These are phyloP conservation scores for Pygocentrus nattereri DNA, from an alignment of 2,797 vertebrate species.

Conservation along the genomic window DNA sequence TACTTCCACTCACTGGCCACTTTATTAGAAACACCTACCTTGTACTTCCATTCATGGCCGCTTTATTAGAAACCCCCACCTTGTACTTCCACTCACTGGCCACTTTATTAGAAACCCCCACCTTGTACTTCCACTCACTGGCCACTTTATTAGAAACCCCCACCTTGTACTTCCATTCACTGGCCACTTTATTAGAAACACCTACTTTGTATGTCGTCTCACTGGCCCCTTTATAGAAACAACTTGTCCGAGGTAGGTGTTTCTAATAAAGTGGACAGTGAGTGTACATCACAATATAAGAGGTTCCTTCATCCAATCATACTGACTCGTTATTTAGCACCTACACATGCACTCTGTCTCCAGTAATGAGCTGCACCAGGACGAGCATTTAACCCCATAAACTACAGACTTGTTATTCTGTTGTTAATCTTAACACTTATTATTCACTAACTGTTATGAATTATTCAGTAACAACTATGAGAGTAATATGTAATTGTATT, in stretches of 20 bases:
- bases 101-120: not conserved
- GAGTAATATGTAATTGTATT: constrained; percentile 1
- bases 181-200: too few species aligned
- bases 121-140: too few species aligned
- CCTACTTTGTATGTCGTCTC: too few species aligned
- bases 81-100: too few species aligned
- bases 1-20: too few species aligned
- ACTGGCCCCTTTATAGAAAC: too few species aligned
- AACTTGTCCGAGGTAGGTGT: not conserved
- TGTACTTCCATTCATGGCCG: too few species aligned
- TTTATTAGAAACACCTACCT: too few species aligned
- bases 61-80: too few species aligned
- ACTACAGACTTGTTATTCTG: not conserved
- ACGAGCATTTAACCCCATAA: not conserved
- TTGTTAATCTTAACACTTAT: not conserved
- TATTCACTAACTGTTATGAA: not conserved
- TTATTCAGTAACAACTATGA: constrained; percentile 7
- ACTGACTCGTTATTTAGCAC: not conserved
- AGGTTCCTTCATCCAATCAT: not conserved
- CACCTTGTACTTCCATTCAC: too few species aligned
- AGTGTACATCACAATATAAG: not conserved
- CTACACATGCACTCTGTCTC: not conserved
- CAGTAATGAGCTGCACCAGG: not conserved
- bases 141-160: too few species aligned
- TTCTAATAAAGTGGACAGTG: not conserved